Evolutionary conservation across 2,797 vertebrate genomes (phyloP).

Genomic region (Sandelia bainsii): DNA sequence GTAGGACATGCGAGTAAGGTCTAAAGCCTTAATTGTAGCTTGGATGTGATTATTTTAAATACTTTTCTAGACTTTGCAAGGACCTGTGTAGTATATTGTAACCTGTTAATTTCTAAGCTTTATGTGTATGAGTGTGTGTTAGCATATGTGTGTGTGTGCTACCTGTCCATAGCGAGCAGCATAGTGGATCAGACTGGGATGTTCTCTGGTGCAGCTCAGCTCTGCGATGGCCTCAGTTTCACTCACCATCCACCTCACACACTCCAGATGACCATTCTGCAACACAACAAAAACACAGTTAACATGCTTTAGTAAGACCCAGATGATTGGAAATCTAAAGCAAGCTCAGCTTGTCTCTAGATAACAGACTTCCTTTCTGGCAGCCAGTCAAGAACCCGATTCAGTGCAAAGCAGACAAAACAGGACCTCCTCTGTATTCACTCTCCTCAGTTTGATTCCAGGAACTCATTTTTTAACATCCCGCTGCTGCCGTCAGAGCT

Average conservation of each 20-base stretch:
- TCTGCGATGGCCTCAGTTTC: constrained; percentile 98
- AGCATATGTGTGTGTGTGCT: constrained; percentile 36
- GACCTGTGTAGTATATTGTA: too few relatives aligned
- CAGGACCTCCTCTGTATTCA: not conserved
- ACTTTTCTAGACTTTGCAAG: too few relatives aligned
- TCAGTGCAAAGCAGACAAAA: constrained; percentile 25
- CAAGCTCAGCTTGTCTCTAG: constrained; percentile 47
- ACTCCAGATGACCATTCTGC: constrained; percentile 95
- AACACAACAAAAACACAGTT: constrained; percentile 25
- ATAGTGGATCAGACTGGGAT: constrained; percentile 97
- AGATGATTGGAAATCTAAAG: constrained; percentile 28
- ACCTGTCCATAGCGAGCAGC: constrained; percentile 96
- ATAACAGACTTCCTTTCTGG: constrained; percentile 72
- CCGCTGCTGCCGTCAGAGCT: constrained; percentile 5
- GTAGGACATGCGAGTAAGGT: too few relatives aligned
- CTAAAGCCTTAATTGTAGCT: too few relatives aligned
- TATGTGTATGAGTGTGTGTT: not conserved
- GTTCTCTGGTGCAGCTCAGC: constrained; percentile 94
- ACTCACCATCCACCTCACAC: constrained; percentile 98
- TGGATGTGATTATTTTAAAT: too few relatives aligned
- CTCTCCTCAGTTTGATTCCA: constrained; percentile 3
- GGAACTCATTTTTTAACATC: not conserved
- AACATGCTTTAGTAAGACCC: not conserved
- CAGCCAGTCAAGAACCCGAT: constrained; percentile 50
- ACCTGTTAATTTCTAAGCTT: too few relatives aligned